Conservation (phyloP, 2,113 vertebrate genomes). For the Cyphomyrus discorhynchus region DNA sequence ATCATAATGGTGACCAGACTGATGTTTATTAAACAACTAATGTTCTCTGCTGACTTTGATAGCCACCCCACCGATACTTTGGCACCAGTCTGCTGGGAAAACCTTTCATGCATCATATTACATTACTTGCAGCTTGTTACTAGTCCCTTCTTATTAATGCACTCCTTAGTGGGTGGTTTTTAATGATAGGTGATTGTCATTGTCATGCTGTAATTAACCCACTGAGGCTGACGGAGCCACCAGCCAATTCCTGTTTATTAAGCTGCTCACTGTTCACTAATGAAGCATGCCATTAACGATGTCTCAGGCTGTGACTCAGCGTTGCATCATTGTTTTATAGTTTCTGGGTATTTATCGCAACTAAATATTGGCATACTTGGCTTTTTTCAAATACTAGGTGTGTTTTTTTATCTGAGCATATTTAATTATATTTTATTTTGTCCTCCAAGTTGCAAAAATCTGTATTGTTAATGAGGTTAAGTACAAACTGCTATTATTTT, state of each 20-base stretch:
- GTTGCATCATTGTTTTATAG: background rate
- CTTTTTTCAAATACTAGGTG: background rate
- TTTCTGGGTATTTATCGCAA: background rate
- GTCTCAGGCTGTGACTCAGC: background rate
- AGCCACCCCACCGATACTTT: background rate
- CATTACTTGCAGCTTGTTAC: background rate
- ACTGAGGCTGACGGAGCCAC: constrained; percentile 29
- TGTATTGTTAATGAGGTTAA: background rate
- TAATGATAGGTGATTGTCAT: constrained; percentile 43
- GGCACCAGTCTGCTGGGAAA: background rate
- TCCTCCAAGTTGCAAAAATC: background rate
- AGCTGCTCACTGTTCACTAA: constrained; percentile 26
- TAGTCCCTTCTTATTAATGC: constrained; percentile 42
- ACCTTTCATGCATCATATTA: background rate
- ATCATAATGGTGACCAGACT: background rate
- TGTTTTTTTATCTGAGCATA: background rate
- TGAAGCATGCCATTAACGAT: constrained; percentile 27
- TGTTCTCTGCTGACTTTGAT: background rate
- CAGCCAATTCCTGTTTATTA: constrained; percentile 17
- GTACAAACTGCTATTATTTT: background rate
- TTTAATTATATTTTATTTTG: background rate
- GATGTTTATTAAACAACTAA: background rate
- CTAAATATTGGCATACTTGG: background rate
- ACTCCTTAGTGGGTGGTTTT: constrained; percentile 39
- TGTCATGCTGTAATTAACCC: constrained; percentile 51